These are phyloP conservation scores for Catagonus wagneri DNA, from an alignment of 2,113 vertebrate genomes.

Conservation along the genomic window DNA sequence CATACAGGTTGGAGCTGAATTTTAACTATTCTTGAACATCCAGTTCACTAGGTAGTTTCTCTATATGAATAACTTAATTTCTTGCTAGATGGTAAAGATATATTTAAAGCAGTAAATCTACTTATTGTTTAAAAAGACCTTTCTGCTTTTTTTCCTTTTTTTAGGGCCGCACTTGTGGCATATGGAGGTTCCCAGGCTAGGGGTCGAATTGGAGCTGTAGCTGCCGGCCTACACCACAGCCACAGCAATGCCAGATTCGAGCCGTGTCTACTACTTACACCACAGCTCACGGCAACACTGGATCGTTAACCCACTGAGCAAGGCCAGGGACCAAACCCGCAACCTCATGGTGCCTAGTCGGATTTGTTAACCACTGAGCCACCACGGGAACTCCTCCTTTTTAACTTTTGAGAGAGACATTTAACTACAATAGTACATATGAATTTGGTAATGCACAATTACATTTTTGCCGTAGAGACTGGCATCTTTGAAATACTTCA, in stretches of 20 bases:
- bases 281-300: no score
- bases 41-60: slow-evolving; percentile 36
- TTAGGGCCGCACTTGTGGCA: no score
- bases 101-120: neutral
- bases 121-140: neutral
- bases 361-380: no score
- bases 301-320: no score
- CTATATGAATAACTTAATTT: slow-evolving; percentile 37
- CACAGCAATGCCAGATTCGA: no score
- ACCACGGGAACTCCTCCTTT: no score
- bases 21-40: slow-evolving; percentile 48
- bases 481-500: slow-evolving; percentile 35
- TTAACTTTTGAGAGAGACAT: slow-evolving; percentile 37
- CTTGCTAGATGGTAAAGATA: slow-evolving; percentile 32
- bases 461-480: slow-evolving; percentile 1
- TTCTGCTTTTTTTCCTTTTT: neutral
- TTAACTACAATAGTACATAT: neutral
- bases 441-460: slow-evolving; percentile 15
- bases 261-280: no score
- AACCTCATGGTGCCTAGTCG: no score
- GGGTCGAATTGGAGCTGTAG: no score
- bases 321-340: no score
- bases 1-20: slow-evolving; percentile 46
- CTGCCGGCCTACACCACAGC: no score
- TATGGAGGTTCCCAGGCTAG: no score